Percentiles rank a stretch among this genome's conserved stretches.
Evolutionary conservation across 2,797 vertebrate species (phyloP).

Genomic region (Meriones psammophilus): DNA sequence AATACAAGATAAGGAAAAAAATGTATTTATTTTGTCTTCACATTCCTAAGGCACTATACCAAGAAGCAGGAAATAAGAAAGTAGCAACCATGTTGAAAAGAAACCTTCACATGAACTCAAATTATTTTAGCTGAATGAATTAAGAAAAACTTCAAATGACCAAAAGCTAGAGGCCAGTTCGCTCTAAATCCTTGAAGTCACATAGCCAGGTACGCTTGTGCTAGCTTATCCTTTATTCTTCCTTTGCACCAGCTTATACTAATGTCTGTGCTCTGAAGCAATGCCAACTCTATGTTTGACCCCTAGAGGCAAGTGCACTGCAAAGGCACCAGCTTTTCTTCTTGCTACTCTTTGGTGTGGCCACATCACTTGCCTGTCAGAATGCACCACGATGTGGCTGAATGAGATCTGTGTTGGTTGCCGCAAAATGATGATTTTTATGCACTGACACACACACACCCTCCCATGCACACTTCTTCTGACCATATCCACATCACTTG

Average conservation of each 20-base stretch:
- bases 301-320: neutral
- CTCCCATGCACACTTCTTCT: neutral
- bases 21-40: conserved; percentile 61
- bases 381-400: neutral
- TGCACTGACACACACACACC: conserved; percentile 61
- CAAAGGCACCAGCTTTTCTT: conserved; percentile 41
- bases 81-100: neutral
- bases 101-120: conserved; percentile 16
- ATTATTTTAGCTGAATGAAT: neutral
- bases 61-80: conserved; percentile 33
- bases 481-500: conserved; percentile 82
- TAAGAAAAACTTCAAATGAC: neutral
- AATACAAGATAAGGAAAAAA: conserved; percentile 23
- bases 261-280: conserved; percentile 17
- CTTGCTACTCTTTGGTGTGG: conserved; percentile 42
- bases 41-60: conserved; percentile 33
- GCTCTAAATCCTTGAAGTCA: neutral
- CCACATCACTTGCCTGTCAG: conserved; percentile 64
- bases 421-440: conserved; percentile 83
- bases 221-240: conserved; percentile 22
- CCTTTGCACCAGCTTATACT: neutral
- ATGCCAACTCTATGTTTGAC: conserved; percentile 35
- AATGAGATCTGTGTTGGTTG: conserved; percentile 77
- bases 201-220: neutral
- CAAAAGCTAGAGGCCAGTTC: conserved; percentile 3